These are phyloP conservation scores for Dasypogon diadema DNA, from an alignment of 2,888 invertebrate genomes.

Conservation along the genomic window DNA sequence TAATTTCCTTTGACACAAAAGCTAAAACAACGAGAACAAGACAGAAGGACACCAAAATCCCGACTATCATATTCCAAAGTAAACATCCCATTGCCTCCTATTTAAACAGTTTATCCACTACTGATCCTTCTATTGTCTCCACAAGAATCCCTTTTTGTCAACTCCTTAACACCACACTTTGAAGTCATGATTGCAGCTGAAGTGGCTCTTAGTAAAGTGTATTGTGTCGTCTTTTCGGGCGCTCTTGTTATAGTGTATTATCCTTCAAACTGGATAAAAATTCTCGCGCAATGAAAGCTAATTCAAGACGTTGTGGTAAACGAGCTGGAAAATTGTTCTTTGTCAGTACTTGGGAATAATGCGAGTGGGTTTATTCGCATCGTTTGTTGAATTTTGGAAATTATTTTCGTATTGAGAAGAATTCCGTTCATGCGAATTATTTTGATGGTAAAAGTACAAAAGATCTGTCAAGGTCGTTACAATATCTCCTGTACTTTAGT, in stretches of 20 bases:
- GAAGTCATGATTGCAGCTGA: slow-evolving; percentile 54
- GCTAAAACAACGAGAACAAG: not conserved
- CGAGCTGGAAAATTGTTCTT: slow-evolving; percentile 56
- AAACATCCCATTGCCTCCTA: slow-evolving; percentile 55
- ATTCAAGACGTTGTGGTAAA: slow-evolving; percentile 55
- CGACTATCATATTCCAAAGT: slow-evolving; percentile 50
- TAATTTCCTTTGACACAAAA: slow-evolving; percentile 39
- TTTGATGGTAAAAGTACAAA: not conserved
- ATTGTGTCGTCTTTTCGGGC: slow-evolving; percentile 45
- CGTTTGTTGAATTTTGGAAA: slow-evolving; percentile 2
- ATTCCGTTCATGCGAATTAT: not conserved
- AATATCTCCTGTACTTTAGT: too few species aligned
- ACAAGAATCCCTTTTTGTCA: slow-evolving; percentile 46
- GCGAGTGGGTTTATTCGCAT: not conserved
- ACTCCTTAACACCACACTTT: slow-evolving; percentile 52
- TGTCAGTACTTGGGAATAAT: slow-evolving; percentile 19
- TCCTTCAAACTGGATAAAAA: slow-evolving; percentile 52
- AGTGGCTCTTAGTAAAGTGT: slow-evolving; percentile 52
- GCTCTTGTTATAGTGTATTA: slow-evolving; percentile 53
- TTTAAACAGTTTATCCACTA: slow-evolving; percentile 54
- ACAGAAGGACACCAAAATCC: slow-evolving; percentile 47
- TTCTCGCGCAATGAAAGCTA: slow-evolving; percentile 56
- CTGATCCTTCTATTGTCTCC: slow-evolving; percentile 39
- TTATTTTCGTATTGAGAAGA: not conserved
- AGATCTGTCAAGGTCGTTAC: too few species aligned